Percentiles rank a stretch among this genome's conserved stretches.
These are phyloP conservation scores for sheep (Ovis aries) DNA, from an alignment of 2,113 vertebrate genomes.

Conservation along the genomic window ARS-UI_Ramb_v3.0 NC_056072.1:49158001-49158500, in stretches of 20 bases:
- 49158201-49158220: not conserved
- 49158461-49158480: not conserved
- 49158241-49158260: not conserved
- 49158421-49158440: not conserved
- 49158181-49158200: not conserved
- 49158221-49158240: not conserved
- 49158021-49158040: not conserved
- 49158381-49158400: not conserved
- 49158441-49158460: not conserved
- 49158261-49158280: not conserved
- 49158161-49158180: not conserved
- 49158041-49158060: not conserved
- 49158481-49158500: not conserved
- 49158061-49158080: not conserved
- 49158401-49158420: not conserved
- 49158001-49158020: not conserved
- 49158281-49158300: not conserved
- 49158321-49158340: not conserved
- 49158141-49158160: not conserved
- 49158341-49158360: not conserved
- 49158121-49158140: not conserved
- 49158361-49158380: not conserved
- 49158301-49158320: not conserved
- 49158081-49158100: not conserved
- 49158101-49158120: not conserved